Conservation (phyloP, 2,113 vertebrate genomes). For the Psittacula cyanocephala region DNA sequence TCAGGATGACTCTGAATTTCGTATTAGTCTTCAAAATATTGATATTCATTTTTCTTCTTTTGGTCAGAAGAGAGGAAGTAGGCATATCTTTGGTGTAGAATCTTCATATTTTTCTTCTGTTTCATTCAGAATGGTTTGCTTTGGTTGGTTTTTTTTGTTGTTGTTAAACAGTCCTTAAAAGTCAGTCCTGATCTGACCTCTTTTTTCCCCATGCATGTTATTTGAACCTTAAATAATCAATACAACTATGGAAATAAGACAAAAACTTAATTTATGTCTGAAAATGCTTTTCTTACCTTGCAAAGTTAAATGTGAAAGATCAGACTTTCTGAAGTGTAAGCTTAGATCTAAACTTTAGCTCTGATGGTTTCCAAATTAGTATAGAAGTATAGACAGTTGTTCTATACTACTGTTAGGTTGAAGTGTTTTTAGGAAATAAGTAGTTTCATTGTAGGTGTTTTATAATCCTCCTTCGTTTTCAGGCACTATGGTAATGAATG, state of each 20-base stretch:
- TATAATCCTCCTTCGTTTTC: neutral
- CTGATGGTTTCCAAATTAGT: neutral
- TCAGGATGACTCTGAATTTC: neutral
- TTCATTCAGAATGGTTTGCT: neutral
- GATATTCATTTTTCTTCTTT: neutral
- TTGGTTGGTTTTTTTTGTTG: neutral
- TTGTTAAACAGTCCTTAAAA: neutral
- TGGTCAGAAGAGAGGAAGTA: neutral
- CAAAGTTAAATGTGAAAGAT: neutral
- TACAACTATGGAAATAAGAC: neutral
- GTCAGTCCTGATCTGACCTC: neutral
- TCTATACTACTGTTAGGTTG: neutral
- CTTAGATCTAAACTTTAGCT: neutral
- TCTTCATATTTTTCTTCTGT: neutral
- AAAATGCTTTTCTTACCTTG: neutral
- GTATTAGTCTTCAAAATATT: neutral
- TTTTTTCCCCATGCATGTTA: fast-evolving
- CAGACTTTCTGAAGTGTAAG: neutral
- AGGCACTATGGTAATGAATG: neutral
- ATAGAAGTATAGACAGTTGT: neutral
- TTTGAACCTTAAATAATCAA: neutral
- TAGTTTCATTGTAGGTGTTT: neutral
- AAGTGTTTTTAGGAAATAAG: neutral
- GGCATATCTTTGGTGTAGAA: neutral
- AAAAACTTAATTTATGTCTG: neutral